Evolutionary conservation across 2,113 vertebrate genomes (phyloP).

Genomic region (Pardalotus punctatus): DNA sequence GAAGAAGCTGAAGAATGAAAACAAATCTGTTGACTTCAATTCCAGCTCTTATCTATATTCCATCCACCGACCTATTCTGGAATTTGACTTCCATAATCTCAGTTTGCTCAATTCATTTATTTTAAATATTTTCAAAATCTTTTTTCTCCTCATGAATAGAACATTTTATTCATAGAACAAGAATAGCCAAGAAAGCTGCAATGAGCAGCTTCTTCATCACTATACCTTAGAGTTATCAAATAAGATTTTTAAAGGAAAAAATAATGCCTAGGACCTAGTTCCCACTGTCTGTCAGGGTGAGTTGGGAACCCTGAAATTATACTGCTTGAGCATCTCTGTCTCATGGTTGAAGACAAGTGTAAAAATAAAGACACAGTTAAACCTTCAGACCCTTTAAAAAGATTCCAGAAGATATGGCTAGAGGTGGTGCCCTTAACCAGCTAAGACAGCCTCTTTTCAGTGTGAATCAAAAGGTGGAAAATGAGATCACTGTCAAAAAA

Average conservation of each 20-base stretch:
- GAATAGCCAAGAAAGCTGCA: background rate
- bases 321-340: background rate
- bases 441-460: background rate
- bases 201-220: background rate
- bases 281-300: background rate
- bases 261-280: background rate
- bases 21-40: background rate
- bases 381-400: background rate
- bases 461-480: background rate
- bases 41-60: slow-evolving; percentile 11
- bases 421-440: background rate
- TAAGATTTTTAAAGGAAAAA: background rate
- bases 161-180: slow-evolving; percentile 49
- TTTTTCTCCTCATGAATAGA: slow-evolving; percentile 30
- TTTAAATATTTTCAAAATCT: slow-evolving; percentile 36
- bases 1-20: slow-evolving; percentile 56
- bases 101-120: slow-evolving; percentile 3
- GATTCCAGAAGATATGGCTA: background rate
- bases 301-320: background rate
- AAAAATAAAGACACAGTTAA: background rate
- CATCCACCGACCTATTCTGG: background rate
- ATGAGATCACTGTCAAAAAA: background rate
- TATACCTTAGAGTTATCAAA: background rate
- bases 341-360: background rate
- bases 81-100: slow-evolving; percentile 13